Conservation (phyloP, 2,888 invertebrate species). For the Agrilus mali region DNA sequence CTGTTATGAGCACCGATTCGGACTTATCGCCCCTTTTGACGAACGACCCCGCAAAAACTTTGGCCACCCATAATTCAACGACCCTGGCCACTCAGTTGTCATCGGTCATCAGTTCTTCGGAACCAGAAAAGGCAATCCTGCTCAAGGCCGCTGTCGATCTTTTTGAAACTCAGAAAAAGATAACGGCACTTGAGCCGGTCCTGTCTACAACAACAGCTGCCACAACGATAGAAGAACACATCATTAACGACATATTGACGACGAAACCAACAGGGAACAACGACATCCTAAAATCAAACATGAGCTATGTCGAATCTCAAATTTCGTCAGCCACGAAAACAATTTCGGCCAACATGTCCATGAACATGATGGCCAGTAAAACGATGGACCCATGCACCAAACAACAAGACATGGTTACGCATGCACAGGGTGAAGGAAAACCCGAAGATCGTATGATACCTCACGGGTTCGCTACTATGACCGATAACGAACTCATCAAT, state of each 20-base stretch:
- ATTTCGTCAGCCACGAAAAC: slow-evolving; percentile 5
- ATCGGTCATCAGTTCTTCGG: slow-evolving; percentile 41
- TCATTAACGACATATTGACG: slow-evolving; percentile 22
- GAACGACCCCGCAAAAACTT: slow-evolving; percentile 11
- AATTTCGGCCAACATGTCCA: slow-evolving; percentile 32
- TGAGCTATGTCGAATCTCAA: too few species aligned
- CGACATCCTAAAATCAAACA: slow-evolving; percentile 6
- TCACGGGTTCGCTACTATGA: slow-evolving; percentile 69
- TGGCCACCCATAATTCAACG: slow-evolving; percentile 12
- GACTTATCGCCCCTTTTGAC: slow-evolving; percentile 2
- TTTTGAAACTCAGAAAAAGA: slow-evolving; percentile 50
- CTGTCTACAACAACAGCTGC: slow-evolving; percentile 19
- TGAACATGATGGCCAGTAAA: slow-evolving; percentile 42
- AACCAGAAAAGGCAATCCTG: slow-evolving; percentile 62
- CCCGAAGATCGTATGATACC: slow-evolving; percentile 45
- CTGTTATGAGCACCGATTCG: slow-evolving; percentile 16
- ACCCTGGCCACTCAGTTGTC: slow-evolving; percentile 17
- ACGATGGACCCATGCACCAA: slow-evolving; percentile 38
- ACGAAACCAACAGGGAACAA: slow-evolving; percentile 11
- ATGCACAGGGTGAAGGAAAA: slow-evolving; percentile 33
- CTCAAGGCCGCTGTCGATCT: slow-evolving; percentile 62
- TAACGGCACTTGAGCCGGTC: slow-evolving; percentile 31
- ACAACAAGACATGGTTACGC: slow-evolving; percentile 38
- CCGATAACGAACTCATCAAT: slow-evolving; percentile 76
- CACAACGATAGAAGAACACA: slow-evolving; percentile 33